phyloP scores from a whole-genome alignment of 2,888 invertebrate species.

The Megastigmus dorsalis region DNA sequence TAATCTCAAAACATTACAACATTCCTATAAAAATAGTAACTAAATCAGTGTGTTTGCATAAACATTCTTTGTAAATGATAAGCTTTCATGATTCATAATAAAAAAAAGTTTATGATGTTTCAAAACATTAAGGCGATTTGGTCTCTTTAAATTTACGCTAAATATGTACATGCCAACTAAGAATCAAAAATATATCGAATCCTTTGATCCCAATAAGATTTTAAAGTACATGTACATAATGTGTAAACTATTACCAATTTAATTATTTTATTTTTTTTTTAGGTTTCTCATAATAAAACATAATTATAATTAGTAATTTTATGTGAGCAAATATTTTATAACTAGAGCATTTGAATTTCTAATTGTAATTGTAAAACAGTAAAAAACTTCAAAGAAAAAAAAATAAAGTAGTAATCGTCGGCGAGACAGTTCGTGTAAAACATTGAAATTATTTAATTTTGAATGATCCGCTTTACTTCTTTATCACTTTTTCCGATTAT shows the following conservation, averaged over 20 bases:
- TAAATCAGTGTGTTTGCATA: constrained; percentile 13
- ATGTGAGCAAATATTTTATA: too few relatives aligned
- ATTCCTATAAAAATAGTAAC: constrained; percentile 28
- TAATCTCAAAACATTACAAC: constrained; percentile 10
- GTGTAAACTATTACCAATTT: too few relatives aligned
- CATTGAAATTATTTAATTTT: too few relatives aligned
- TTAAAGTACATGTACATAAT: not conserved
- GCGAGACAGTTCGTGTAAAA: constrained; percentile 9
- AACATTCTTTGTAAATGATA: too few relatives aligned
- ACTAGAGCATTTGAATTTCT: too few relatives aligned
- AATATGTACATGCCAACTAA: constrained; percentile 35
- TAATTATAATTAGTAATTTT: too few relatives aligned
- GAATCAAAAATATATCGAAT: constrained; percentile 31
- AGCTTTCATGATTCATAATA: not conserved
- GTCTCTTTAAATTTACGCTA: constrained; percentile 29
- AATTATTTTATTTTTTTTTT: too few relatives aligned
- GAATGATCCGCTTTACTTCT: too few relatives aligned
- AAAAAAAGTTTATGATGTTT: constrained; percentile 26
- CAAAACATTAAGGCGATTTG: constrained; percentile 38
- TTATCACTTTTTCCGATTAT: too few relatives aligned
- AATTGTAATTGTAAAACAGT: too few relatives aligned
- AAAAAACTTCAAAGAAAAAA: too few relatives aligned
- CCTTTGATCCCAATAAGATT: not conserved
- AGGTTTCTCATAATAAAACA: too few relatives aligned
- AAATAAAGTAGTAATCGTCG: constrained; percentile 11